Conservation (phyloP, 1,140 invertebrate species). For the Anagrus nilaparvatae region DNA sequence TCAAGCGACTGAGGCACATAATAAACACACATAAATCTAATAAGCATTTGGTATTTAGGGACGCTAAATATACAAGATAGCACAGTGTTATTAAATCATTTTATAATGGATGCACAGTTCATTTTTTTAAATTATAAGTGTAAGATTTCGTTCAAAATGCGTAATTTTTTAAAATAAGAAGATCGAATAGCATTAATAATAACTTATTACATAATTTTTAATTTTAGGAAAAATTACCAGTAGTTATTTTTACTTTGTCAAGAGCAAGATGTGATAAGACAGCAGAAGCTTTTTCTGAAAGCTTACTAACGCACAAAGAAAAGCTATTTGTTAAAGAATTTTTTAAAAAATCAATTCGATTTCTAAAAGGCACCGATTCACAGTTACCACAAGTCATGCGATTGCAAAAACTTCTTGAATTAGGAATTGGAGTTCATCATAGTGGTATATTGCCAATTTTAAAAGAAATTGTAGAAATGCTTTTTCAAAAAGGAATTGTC, state of each 20-base stretch:
- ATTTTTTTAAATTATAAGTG: no score
- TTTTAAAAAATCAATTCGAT: conserved; percentile 70
- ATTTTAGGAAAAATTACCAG: conserved; percentile 68
- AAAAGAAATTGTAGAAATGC: conserved; percentile 96
- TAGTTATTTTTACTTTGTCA: conserved; percentile 90
- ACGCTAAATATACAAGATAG: no score
- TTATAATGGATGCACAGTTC: conserved; percentile 5
- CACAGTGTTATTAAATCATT: conserved; percentile 12
- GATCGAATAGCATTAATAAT: conserved; percentile 7
- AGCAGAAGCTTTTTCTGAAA: conserved; percentile 28
- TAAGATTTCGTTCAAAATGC: no score
- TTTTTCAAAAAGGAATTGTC: conserved; percentile 85
- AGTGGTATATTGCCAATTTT: conserved; percentile 94
- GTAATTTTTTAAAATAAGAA: no score
- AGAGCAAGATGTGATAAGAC: conserved; percentile 69
- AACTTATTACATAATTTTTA: no score
- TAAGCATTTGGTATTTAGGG: no score
- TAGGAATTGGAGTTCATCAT: conserved; percentile 93
- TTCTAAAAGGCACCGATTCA: conserved; percentile 77
- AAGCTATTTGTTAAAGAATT: conserved; percentile 76
- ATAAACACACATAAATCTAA: no score
- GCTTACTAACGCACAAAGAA: conserved; percentile 75
- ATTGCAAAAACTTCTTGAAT: conserved; percentile 68
- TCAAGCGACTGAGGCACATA: no score
- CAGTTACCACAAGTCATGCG: conserved; percentile 78